phyloP scores from a whole-genome alignment of 2,797 vertebrate genomes.

The Tokudaia tokunoshimensis region DNA sequence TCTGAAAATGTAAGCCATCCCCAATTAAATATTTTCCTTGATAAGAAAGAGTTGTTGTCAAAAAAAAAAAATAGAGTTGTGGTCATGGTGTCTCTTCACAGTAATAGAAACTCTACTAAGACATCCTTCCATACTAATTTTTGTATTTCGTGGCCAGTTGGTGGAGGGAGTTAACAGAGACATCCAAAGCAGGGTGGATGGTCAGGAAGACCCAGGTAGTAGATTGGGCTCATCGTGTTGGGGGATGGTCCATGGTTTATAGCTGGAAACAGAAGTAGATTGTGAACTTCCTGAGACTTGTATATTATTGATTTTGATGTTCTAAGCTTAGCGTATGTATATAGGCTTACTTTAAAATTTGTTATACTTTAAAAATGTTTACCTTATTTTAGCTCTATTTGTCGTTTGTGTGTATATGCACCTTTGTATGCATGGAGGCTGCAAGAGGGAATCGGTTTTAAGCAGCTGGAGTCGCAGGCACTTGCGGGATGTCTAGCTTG shows the following conservation, averaged over 20 bases:
- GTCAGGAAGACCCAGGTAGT: background rate
- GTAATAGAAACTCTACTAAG: background rate
- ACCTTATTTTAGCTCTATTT: background rate
- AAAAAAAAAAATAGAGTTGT: background rate
- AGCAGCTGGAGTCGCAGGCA: background rate
- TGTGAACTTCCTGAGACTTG: background rate
- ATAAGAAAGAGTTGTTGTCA: background rate
- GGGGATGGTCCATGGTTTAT: background rate
- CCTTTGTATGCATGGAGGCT: background rate
- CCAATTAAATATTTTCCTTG: background rate
- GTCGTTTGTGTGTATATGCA: background rate
- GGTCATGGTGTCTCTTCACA: background rate
- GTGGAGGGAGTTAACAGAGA: background rate
- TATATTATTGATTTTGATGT: constrained; percentile 34
- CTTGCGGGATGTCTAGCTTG: background rate
- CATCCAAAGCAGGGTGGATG: background rate
- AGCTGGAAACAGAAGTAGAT: constrained; percentile 2
- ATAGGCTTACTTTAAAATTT: background rate
- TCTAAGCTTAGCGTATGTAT: background rate
- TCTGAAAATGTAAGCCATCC: background rate
- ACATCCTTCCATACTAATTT: background rate
- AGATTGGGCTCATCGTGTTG: background rate
- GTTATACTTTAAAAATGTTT: background rate
- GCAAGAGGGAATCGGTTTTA: background rate
- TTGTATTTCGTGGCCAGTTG: background rate